phyloP scores from a whole-genome alignment of 2,888 invertebrate genomes.

The Conistra vaccinii region DNA sequence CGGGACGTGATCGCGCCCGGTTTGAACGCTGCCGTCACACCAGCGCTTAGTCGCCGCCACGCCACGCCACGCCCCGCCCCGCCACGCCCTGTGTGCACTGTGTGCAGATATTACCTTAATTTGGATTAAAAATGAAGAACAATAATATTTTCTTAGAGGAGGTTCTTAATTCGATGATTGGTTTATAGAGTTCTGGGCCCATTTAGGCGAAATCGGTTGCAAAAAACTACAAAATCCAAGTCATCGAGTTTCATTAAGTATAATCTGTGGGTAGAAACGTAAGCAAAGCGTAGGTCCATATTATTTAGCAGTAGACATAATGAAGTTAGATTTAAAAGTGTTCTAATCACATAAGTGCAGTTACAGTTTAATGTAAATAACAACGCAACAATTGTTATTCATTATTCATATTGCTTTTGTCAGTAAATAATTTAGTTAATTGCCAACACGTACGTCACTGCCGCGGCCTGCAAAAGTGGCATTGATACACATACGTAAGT shows the following conservation, averaged over 20 bases:
- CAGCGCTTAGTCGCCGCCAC: no score
- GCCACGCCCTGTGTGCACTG: no score
- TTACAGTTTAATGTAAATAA: background rate
- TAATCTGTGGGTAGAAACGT: background rate
- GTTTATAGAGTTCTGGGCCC: background rate
- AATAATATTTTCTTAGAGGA: background rate
- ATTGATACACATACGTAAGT: no score
- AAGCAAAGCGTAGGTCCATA: background rate
- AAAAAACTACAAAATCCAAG: background rate
- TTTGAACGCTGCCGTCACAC: no score
- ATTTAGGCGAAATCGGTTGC: no score
- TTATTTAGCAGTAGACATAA: background rate
- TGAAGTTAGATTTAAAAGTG: background rate
- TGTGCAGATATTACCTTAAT: no score
- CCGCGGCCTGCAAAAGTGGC: no score
- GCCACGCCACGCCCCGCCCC: no score
- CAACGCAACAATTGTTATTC: constrained; percentile 43
- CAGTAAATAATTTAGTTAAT: constrained; percentile 41
- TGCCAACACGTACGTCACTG: background rate
- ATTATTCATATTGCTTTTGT: constrained; percentile 34
- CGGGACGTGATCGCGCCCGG: no score
- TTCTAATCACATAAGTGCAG: background rate
- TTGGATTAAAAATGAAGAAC: background rate
- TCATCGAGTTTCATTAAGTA: background rate
- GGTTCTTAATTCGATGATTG: background rate